Conservation (phyloP, 1,140 invertebrate genomes). For the Fopius arisanus region DNA sequence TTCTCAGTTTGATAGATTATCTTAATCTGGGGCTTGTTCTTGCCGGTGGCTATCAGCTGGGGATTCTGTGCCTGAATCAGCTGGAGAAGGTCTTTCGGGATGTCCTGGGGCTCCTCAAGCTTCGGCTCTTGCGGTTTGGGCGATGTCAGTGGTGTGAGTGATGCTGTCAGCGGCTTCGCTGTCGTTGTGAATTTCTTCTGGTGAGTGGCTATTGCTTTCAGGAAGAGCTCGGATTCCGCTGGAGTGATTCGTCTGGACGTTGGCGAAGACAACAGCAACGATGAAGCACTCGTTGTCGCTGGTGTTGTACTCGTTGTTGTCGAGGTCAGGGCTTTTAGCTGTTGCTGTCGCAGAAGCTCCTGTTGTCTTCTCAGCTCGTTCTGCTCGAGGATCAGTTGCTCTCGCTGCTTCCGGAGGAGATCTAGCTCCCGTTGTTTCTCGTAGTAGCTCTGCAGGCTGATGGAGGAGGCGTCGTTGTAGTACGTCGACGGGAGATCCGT, state of each 20-base stretch:
- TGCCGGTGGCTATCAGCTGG: constrained; percentile 42
- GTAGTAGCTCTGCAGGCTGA: constrained; percentile 66
- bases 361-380: constrained; percentile 59
- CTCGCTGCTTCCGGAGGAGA: constrained; percentile 56
- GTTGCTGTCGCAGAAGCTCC: constrained; percentile 59
- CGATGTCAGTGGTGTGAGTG: constrained; percentile 13
- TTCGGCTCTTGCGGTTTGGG: constrained; percentile 34
- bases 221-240: constrained; percentile 57
- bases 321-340: constrained; percentile 52
- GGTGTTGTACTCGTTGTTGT: constrained; percentile 39
- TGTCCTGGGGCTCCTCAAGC: constrained; percentile 34
- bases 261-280: constrained; percentile 49
- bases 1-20: constrained; percentile 58
- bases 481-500: constrained; percentile 55
- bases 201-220: constrained; percentile 60
- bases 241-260: constrained; percentile 55
- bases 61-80: constrained; percentile 54
- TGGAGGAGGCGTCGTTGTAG: constrained; percentile 62
- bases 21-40: constrained; percentile 54
- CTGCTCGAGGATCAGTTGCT: constrained; percentile 57
- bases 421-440: constrained; percentile 73
- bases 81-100: constrained; percentile 51
- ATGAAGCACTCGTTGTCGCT: constrained; percentile 42
- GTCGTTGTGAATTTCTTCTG: constrained; percentile 58
- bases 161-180: constrained; percentile 35